These are phyloP conservation scores for Elegia similella DNA, from an alignment of 2,888 invertebrate genomes.

Conservation along the genomic window DNA sequence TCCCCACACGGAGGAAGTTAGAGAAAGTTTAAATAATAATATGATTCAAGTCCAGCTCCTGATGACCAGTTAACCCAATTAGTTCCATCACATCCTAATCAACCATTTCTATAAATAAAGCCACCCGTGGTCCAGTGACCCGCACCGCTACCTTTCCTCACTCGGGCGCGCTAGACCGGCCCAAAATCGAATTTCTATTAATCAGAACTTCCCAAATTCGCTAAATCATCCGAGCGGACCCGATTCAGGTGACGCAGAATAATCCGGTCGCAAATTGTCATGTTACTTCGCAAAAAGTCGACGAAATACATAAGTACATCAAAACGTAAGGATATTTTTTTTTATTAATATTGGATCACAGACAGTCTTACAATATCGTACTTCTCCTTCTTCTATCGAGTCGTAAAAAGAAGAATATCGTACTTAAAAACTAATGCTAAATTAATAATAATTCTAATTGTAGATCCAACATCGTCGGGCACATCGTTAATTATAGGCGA, in stretches of 20 bases:
- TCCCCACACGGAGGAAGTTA: too few relatives aligned
- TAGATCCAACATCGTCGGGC: too few relatives aligned
- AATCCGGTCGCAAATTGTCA: not conserved
- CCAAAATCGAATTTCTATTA: constrained; percentile 48
- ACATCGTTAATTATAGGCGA: too few relatives aligned
- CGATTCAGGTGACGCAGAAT: constrained; percentile 22
- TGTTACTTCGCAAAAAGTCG: not conserved
- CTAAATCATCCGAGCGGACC: constrained; percentile 41
- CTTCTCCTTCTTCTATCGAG: too few relatives aligned
- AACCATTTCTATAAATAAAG: constrained; percentile 2
- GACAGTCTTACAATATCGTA: too few relatives aligned
- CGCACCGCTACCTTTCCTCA: not conserved
- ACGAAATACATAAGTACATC: too few relatives aligned
- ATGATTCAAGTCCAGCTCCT: not conserved
- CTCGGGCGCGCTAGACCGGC: constrained; percentile 3
- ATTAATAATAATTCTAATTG: too few relatives aligned
- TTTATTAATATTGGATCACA: too few relatives aligned
- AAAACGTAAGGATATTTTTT: too few relatives aligned
- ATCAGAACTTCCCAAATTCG: constrained; percentile 43
- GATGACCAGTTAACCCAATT: not conserved
- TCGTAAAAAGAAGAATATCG: too few relatives aligned
- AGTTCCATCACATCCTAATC: not conserved
- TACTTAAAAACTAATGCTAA: too few relatives aligned
- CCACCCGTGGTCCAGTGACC: not conserved
- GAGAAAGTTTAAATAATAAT: too few relatives aligned